Evolutionary conservation across 2,888 invertebrate genomes (phyloP), one percentile per base, ranked within the genome.

Genomic region (Clepsis dumicolana): DNA sequence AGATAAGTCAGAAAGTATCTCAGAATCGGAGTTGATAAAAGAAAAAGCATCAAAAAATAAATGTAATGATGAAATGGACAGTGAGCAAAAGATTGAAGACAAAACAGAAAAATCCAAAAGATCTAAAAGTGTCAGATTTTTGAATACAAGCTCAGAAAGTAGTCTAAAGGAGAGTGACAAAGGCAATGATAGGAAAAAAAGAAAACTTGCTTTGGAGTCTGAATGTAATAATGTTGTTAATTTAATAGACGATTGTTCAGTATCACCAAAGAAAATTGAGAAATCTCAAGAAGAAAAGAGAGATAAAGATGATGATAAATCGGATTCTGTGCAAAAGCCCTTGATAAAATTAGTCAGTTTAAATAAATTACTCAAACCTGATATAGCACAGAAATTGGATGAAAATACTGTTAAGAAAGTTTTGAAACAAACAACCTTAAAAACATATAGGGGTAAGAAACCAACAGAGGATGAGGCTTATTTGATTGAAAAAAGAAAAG

Each of bases 291-390:
- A 62, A 16, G 12, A 65, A 38, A 32, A 57, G 8, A 56, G 16
- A 24, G 41, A 70, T 24, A n/a, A 60, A 29, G 56, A 64, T 59
- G 64, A 68, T 16, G 29, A 35, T 64, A 54, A 64, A 5, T 25
- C 65, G 44, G 71, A 71, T 18, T 38, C 52, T 52, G 67, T 73
- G 8, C 54, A 68, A 27, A 88, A 80, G 72, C 85, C 89, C 7
- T 32, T 87, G 2, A 86, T 93, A 59, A 91, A 92, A 78, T 91
- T 91, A 88, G 89, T 93, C 10, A 90, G 83, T 75, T 78, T 93
- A 27, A 85, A 71, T 56, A 91, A 90, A 76, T 78, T 93, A 73
- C 77, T 92, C 1, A 91, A 87, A 77, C 86, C 89, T 52, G 80
- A 87, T 73, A 32, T 82, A n/a, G 25, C 65, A 21, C 79, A 64